Evolutionary conservation across 1,140 invertebrate genomes (phyloP).

Genomic region (Brachionus asplanchnoidis): DNA sequence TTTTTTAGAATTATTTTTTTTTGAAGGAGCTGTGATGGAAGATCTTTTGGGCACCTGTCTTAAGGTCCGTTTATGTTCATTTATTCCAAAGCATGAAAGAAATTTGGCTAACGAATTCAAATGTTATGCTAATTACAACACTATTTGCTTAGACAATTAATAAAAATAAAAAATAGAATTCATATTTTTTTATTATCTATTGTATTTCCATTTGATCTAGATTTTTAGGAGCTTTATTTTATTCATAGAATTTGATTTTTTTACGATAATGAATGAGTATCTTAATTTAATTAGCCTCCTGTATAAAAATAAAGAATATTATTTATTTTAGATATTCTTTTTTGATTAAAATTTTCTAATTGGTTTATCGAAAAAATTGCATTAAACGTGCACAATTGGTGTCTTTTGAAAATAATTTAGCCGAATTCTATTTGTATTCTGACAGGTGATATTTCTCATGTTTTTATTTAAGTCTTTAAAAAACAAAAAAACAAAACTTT

Average conservation of each 20-base stretch:
- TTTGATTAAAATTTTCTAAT: background rate
- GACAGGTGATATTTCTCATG: background rate
- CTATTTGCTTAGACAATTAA: conserved; percentile 41
- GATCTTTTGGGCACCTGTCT: conserved; percentile 66
- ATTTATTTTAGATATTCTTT: background rate
- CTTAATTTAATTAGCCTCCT: background rate
- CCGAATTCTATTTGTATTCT: background rate
- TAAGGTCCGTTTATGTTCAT: conserved; percentile 63
- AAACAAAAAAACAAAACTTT: background rate
- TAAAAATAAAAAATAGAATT: background rate
- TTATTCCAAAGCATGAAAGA: conserved; percentile 74
- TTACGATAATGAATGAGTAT: background rate
- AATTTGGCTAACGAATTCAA: conserved; percentile 86
- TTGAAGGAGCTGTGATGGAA: conserved; percentile 70
- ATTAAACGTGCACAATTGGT: background rate
- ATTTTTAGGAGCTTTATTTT: background rate
- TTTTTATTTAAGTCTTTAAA: background rate
- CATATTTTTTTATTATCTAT: background rate
- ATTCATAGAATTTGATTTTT: background rate
- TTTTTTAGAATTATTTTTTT: conserved; percentile 40
- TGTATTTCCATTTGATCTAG: background rate
- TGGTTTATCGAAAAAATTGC: background rate
- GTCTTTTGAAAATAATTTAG: background rate
- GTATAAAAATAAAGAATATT: background rate
- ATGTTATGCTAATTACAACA: conserved; percentile 80